Evolutionary conservation across 2,888 invertebrate genomes (phyloP).

Genomic region (Epirrhoe tristata): DNA sequence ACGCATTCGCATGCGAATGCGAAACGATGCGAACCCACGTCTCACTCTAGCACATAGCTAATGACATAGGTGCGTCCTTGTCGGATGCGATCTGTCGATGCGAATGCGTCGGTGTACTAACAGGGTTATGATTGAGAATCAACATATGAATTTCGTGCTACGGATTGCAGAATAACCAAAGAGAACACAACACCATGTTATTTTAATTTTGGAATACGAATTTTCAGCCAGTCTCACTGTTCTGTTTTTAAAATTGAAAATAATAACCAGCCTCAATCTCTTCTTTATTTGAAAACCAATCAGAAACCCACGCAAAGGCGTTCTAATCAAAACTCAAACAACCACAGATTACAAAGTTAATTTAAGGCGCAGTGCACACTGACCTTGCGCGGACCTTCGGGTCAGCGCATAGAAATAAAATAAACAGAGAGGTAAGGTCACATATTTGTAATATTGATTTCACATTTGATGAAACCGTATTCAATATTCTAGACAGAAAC

Average conservation of each 20-base stretch:
- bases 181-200: no score
- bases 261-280: not conserved
- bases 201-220: not conserved
- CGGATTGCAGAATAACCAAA: no score
- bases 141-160: no score
- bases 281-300: not conserved
- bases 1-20: no score
- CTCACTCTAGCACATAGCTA: no score
- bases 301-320: constrained; percentile 16
- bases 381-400: constrained; percentile 41
- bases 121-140: no score
- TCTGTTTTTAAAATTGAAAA: not conserved
- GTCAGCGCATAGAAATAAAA: constrained; percentile 33
- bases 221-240: no score
- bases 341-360: constrained; percentile 21
- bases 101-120: no score
- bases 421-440: constrained; percentile 28
- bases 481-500: no score
- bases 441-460: constrained; percentile 25
- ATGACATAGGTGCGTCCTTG: no score
- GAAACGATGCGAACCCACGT: no score
- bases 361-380: constrained; percentile 27
- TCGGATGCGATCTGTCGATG: no score
- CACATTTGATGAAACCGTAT: constrained; percentile 5
- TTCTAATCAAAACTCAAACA: constrained; percentile 27